Evolutionary conservation across 2,113 vertebrate genomes (phyloP), one percentile per base, ranked within the genome.

Genomic region (Cromileptes altivelis): DNA sequence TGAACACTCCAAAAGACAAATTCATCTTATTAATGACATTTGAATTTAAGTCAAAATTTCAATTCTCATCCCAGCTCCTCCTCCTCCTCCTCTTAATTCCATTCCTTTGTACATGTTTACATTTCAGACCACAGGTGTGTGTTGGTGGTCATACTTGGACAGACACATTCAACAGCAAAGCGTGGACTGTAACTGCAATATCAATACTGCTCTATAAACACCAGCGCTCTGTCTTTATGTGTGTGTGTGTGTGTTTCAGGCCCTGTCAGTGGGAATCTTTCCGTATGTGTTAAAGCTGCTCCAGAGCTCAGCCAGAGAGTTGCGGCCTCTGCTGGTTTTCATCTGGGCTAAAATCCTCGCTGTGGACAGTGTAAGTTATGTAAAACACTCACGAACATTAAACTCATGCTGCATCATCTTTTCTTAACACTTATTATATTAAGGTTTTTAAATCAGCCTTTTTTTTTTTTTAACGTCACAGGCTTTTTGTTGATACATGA

Each of bases 271-370:
- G 5, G 98, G 98, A 84, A 99, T 99, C 79, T 99, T 99, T 92
- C 98, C 98, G 0, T 99, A 99, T 0, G 98, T 99, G 40, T 91
- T 99, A 86, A 99, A 99, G 93, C 96, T 99, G 11, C 97, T 99
- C 1, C 98, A 99, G 89, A 99, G 98, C 84, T 99, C 98, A 2
- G 98, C 98, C 58, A 92, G 98, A 56, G 98, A 99, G 92, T 95
- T 99, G 83, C 94, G 98, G 14, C 98, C 98, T 0, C 97, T 98
- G 42, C 96, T 99, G 0, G 98, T 99, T 56, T 99, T 99, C 95
- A 99, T 99, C 94, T 99, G 98, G 98, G 98, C 98, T 86, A 99
- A 99, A 93, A 99, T 99, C 86, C 96, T 99, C 14, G 98, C 98
- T 0, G 98, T 99, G 85, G 98, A 99, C 96, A 99, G 98, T 18